These are phyloP conservation scores for Drosophila eohydei DNA, from an alignment of 2,888 invertebrate genomes.

Conservation along the genomic window DNA sequence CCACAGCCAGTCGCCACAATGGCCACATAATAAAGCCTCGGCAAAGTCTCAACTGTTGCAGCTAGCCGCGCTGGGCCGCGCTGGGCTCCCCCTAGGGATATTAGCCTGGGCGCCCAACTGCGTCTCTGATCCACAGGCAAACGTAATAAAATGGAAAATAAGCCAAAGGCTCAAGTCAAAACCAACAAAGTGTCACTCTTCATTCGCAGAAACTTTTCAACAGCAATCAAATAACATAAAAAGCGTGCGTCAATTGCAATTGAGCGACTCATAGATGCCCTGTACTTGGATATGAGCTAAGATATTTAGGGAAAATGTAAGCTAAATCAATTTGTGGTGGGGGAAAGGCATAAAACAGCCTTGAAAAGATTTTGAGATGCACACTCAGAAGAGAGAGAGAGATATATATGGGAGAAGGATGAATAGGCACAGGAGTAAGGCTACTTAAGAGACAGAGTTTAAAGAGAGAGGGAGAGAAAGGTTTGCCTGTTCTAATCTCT, in stretches of 20 bases:
- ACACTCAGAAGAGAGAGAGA: neutral
- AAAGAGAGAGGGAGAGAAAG: neutral
- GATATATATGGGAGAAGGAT: neutral
- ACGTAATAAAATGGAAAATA: slow-evolving; percentile 76
- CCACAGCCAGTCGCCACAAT: slow-evolving; percentile 59
- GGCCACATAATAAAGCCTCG: slow-evolving; percentile 68
- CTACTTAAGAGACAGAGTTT: neutral
- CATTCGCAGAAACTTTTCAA: slow-evolving; percentile 74
- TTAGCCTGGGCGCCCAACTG: slow-evolving; percentile 41
- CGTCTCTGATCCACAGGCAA: slow-evolving; percentile 36
- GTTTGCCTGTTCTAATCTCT: neutral
- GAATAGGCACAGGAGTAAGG: too few relatives aligned
- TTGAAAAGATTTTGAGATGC: neutral
- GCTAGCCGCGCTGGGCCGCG: slow-evolving; percentile 3
- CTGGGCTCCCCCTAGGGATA: slow-evolving; percentile 52
- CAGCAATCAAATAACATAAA: slow-evolving; percentile 65
- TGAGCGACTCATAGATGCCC: neutral
- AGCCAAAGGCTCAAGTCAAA: slow-evolving; percentile 64
- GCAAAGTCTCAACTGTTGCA: slow-evolving; percentile 55
- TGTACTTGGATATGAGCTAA: neutral
- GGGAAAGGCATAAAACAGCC: neutral
- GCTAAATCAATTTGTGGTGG: neutral
- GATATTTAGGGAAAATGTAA: neutral
- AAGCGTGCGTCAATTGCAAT: neutral
- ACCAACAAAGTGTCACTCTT: slow-evolving; percentile 71